Percentiles rank a stretch among this genome's conserved stretches.
phyloP scores from a whole-genome alignment of 92 coral and sea anemone species.

The Bergia sp. region DNA sequence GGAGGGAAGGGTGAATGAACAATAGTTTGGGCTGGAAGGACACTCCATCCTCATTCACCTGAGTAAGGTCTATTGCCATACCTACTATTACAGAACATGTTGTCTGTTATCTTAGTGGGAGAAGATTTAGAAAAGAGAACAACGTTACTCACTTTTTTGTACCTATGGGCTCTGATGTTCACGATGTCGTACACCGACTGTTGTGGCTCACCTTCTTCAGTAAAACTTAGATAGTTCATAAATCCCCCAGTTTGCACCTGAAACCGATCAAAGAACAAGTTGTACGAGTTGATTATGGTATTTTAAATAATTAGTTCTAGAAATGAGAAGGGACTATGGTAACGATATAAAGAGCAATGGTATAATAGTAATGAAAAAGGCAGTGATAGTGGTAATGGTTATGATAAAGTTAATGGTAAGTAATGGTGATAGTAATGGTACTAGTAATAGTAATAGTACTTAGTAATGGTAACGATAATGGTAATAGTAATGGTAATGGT shows the following conservation, averaged over 20 bases:
- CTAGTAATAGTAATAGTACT: neutral
- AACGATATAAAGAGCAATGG: no score
- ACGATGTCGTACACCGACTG: conserved; percentile 57
- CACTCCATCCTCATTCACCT: no score
- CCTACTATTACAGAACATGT: neutral
- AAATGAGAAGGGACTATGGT: neutral
- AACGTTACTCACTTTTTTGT: conserved; percentile 3
- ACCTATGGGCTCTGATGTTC: conserved; percentile 44
- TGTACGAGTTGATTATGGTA: neutral
- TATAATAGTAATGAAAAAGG: no score
- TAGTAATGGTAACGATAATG: neutral
- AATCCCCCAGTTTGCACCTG: conserved; percentile 67
- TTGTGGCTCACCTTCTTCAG: conserved; percentile 46
- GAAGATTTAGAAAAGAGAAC: no score
- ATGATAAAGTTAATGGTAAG: neutral
- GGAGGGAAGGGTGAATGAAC: conserved; percentile 1
- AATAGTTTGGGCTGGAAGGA: neutral
- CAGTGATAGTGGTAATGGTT: neutral
- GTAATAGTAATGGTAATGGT: conserved; percentile 3
- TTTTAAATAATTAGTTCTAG: neutral
- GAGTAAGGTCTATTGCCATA: neutral
- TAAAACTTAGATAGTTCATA: conserved; percentile 62
- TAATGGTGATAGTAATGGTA: conserved; percentile 4
- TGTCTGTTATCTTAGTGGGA: neutral
- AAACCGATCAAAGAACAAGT: neutral